Conservation (phyloP, 1,140 invertebrate species). For the Cydia pomonella region DNA sequence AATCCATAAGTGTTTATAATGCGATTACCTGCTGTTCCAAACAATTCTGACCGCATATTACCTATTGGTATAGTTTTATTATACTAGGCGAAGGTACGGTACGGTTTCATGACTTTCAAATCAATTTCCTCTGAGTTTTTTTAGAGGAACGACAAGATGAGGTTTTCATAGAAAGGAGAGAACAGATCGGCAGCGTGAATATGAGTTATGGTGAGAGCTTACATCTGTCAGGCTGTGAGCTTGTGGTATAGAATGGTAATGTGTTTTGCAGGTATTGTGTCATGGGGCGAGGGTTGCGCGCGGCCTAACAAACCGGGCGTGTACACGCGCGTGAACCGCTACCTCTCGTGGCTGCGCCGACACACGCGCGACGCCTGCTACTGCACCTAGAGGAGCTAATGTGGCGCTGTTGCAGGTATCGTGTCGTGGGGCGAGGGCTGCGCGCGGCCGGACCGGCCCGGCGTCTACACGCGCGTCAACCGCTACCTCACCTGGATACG, state of each 20-base stretch:
- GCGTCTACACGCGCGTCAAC: constrained; percentile 87
- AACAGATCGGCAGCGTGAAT: not conserved
- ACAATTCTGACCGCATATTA: too few species aligned
- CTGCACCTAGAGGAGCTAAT: constrained; percentile 37
- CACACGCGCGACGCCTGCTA: constrained; percentile 65
- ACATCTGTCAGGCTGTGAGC: not conserved
- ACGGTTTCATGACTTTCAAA: too few species aligned
- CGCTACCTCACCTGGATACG: constrained; percentile 84
- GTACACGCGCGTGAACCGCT: constrained; percentile 87
- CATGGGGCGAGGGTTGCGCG: constrained; percentile 90
- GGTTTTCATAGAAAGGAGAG: not conserved
- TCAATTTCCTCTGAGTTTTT: too few species aligned
- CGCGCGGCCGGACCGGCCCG: constrained; percentile 86
- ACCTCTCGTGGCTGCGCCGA: constrained; percentile 82
- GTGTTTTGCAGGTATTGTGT: constrained; percentile 82
- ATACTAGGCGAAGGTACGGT: too few species aligned
- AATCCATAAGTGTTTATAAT: too few species aligned
- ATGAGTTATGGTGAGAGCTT: not conserved
- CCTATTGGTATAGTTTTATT: too few species aligned
- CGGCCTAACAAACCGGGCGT: constrained; percentile 88
- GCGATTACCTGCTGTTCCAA: too few species aligned
- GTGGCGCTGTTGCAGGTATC: constrained; percentile 72
- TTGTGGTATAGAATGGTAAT: not conserved
- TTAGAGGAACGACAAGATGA: not conserved
- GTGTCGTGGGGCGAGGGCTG: constrained; percentile 91